phyloP scores from a whole-genome alignment of 2,113 vertebrate species.

The Hippoglossus stenolepis region DNA sequence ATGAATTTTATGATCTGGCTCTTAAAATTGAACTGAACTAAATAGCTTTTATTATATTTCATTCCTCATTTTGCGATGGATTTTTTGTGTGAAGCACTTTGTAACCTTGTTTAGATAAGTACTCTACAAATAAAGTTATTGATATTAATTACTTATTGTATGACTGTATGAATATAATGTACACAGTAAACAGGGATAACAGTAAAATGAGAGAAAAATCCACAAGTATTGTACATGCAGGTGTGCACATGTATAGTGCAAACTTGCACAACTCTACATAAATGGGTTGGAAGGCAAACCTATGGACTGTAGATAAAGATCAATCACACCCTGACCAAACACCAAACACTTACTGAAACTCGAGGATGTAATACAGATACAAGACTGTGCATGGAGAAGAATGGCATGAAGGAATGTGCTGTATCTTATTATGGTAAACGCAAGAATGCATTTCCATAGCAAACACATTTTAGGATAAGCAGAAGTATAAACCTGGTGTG shows the following conservation, averaged over 20 bases:
- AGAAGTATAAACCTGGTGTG: not conserved
- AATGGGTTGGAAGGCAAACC: slow-evolving; percentile 8
- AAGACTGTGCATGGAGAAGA: not conserved
- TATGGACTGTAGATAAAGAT: slow-evolving; percentile 54
- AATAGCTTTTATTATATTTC: too few species aligned
- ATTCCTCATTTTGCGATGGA: too few species aligned
- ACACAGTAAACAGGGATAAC: not conserved
- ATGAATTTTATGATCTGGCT: too few species aligned
- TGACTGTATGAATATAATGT: not conserved
- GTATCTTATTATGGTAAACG: not conserved
- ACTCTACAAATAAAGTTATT: too few species aligned
- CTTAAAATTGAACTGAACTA: too few species aligned
- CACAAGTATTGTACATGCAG: not conserved
- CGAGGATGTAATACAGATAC: not conserved
- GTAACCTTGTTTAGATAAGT: too few species aligned
- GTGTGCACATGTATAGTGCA: slow-evolving; percentile 8
- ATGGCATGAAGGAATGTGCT: not conserved
- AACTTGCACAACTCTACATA: slow-evolving; percentile 11
- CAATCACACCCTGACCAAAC: slow-evolving; percentile 59
- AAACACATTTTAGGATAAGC: not conserved
- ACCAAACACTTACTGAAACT: slow-evolving; percentile 14
- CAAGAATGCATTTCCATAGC: not conserved
- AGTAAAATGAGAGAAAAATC: not conserved
- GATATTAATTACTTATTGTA: not conserved
- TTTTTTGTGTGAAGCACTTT: too few species aligned